Base-by-base conservation (phyloP, 35 echinoderm and acorn worm genomes). In the Apostichopus japonicus region DNA sequence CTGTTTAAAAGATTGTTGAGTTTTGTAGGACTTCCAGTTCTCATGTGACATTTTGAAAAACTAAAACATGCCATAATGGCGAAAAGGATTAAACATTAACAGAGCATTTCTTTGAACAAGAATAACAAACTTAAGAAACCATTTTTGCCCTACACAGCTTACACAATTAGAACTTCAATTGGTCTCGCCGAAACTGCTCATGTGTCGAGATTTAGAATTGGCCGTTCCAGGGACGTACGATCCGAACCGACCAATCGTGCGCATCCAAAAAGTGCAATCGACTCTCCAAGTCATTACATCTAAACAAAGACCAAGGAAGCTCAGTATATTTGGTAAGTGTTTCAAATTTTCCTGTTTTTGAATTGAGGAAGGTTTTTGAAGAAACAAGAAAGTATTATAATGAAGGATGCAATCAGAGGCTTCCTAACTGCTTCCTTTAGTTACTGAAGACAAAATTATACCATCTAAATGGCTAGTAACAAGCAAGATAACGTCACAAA, bases 281-380 rank as follows among this genome's bases (percentile, higher is more conserved):
- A 93, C 97, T 14, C 93, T 99, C 5, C 97, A 99, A 61, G 97
- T 99, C 91, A 99, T 99, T 59, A 99, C 97, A 21, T 99, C 97
- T 8, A 99, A 99, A 92, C 97, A 99, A 72, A 92, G 97, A 77
- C 97, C 97, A 91, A 94, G 97, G 51, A 96, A 96, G 86, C 95
- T 99, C 13, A 99, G 97, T 52, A 99, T 95, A 54, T 99, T 96
- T 90, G 95, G 97, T 98, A 90, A 93, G 89, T 84, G 1, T 23
- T 14, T 53, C 15, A 72, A 25, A 10, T 33, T 33, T 33, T 78
- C 51, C 17, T 9, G 17, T 27, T 23, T 22, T 72, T n/a, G 67
- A 25, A 24, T 5, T 23, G 77, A 8, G 19, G 5, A 22, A 78
- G 17, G 17, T 25, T 25, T 10, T 78, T 1, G 13, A 25, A 56